Percentiles rank a stretch among this genome's conserved stretches.
Evolutionary conservation across 1,140 invertebrate genomes (phyloP).

Genomic region (Chrysomallon squamiferum): DNA sequence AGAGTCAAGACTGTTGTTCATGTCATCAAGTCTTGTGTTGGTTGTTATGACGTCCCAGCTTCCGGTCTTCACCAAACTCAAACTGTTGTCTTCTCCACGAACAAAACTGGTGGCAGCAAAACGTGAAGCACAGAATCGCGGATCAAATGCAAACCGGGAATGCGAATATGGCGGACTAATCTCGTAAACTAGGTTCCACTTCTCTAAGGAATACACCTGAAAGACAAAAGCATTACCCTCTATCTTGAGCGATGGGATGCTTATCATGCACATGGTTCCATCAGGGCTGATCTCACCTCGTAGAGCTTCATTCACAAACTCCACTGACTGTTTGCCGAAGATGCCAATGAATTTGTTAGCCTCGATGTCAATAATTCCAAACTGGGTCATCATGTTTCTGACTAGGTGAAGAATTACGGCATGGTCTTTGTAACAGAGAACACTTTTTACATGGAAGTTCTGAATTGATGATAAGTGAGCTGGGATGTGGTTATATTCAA

Average conservation of each 20-base stretch:
- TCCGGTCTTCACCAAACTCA: constrained; percentile 50
- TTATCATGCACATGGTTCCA: constrained; percentile 56
- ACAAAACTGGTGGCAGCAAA: constrained; percentile 60
- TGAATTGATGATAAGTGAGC: constrained; percentile 62
- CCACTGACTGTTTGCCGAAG: constrained; percentile 57
- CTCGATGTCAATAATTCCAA: constrained; percentile 57
- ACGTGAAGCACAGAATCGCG: constrained; percentile 54
- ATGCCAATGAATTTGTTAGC: constrained; percentile 60
- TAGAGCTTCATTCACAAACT: constrained; percentile 60
- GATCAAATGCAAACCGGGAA: constrained; percentile 60
- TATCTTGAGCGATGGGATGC: constrained; percentile 44
- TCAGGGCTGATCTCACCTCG: constrained; percentile 62
- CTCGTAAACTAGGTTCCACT: constrained; percentile 47
- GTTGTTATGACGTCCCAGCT: constrained; percentile 51
- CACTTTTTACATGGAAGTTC: constrained; percentile 62
- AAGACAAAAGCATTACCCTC: constrained; percentile 45
- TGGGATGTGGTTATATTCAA: constrained; percentile 64
- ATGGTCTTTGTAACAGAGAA: constrained; percentile 57
- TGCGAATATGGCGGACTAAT: constrained; percentile 44
- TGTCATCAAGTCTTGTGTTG: constrained; percentile 54
- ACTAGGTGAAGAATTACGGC: constrained; percentile 59
- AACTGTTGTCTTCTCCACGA: constrained; percentile 50
- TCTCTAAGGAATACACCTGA: constrained; percentile 53
- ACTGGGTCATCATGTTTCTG: constrained; percentile 60
- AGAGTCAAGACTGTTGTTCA: constrained; percentile 45